Evolutionary conservation across 2,888 invertebrate species (phyloP), one percentile per base, ranked within the genome.

Genomic region (Drosophila koepferae): DNA sequence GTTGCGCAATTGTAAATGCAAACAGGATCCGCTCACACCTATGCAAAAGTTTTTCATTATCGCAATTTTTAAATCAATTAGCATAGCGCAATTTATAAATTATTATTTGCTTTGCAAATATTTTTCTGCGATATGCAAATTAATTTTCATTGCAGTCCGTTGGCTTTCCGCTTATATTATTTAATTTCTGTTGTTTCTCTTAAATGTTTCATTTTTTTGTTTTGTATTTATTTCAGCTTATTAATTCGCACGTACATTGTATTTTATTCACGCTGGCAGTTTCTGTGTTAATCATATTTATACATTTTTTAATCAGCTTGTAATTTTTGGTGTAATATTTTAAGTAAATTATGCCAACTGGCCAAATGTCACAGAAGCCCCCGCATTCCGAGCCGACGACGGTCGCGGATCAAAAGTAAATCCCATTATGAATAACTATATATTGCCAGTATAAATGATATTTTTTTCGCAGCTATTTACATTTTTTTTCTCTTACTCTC

Each of bases 281-380:
- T 74, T 74, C 38, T 51, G 65, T 70, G 70, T 74, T 77, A 74
- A 78, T 77, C 69, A 74, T 75, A 74, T 75, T 71, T 67, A 62
- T 76, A 61, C 48, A 48, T 68, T 62, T 73, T 77, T 84, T 79
- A 82, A 80, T 72, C 82, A 73, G 74, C 76, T 74, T 71, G 84
- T 74, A 71, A 68, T 69, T 71, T 66, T 82, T 74, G 71, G 65
- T 81, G 72, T 83, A 78, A 83, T 83, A 63, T 79, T 79, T 81
- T 72, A 73, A 76, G 79, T 63, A 79, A 69, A 81, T 77, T 67
- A 67, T 59, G 49, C 60, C 73, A 77, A 68, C 51, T 61, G 78
- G 60, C 23, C 63, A 54, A 54, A 65, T 63, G 63, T 55, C 69
- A 67, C 63, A 63, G 68, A 68, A 58, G 63, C 55, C 69, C 64